phyloP scores from a whole-genome alignment of 2,797 vertebrate genomes.

The Rhinophrynus dorsalis region DNA sequence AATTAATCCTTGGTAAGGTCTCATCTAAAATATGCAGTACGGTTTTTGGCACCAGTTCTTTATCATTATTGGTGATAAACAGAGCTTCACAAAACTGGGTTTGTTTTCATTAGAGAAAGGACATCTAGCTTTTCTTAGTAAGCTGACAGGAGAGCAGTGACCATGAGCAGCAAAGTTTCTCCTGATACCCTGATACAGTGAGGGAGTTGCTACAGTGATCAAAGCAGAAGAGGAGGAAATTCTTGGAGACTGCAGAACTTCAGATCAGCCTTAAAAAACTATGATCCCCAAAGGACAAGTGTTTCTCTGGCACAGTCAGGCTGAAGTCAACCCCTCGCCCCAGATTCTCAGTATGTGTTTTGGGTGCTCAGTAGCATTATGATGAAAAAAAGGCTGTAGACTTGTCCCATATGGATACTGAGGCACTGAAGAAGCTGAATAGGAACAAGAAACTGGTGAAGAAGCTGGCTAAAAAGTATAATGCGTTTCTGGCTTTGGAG shows the following conservation, averaged over 20 bases:
- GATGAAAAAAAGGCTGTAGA: constrained; percentile 94
- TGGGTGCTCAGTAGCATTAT: constrained; percentile 96
- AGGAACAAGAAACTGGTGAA: constrained; percentile 98
- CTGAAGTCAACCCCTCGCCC: constrained; percentile 89
- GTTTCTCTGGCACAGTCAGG: constrained; percentile 97
- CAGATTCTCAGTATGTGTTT: constrained; percentile 93
- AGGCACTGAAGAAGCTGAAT: constrained; percentile 95
- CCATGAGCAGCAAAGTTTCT: no score
- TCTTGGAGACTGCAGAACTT: constrained; percentile 91
- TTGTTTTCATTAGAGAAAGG: no score
- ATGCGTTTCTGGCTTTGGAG: no score
- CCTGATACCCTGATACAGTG: constrained; percentile 92
- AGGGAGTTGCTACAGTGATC: constrained; percentile 88
- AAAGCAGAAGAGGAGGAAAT: constrained; percentile 83
- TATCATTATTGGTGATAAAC: no score
- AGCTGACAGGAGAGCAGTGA: no score
- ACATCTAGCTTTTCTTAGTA: no score
- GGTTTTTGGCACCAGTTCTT: no score
- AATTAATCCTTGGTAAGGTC: no score
- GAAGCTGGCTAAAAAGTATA: constrained; percentile 96
- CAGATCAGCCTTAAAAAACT: constrained; percentile 99
- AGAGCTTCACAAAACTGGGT: no score
- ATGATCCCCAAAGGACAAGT: constrained; percentile 97
- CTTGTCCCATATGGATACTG: constrained; percentile 95
- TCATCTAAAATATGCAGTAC: no score